These are phyloP conservation scores for Tubulanus polymorphus DNA, from an alignment of 2,888 invertebrate genomes.

Conservation along the genomic window DNA sequence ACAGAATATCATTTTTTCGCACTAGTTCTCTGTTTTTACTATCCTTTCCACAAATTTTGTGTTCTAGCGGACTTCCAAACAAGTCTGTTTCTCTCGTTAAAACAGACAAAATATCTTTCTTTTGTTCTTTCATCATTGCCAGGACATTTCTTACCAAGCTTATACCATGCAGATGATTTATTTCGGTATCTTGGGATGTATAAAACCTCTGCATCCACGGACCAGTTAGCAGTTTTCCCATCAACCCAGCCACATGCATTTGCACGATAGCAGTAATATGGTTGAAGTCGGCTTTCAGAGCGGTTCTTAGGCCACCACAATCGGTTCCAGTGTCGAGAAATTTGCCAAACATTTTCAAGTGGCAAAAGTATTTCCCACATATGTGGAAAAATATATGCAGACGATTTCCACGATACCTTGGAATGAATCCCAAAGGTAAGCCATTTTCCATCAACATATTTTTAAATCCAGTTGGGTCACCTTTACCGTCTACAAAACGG, in stretches of 20 bases:
- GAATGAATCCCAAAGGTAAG: constrained; percentile 11
- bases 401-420: constrained; percentile 15
- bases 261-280: constrained; percentile 1
- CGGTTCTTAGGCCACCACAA: constrained; percentile 10
- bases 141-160: background rate
- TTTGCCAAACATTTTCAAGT: constrained; percentile 5
- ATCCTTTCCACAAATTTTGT: too few species aligned
- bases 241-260: constrained; percentile 8
- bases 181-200: background rate
- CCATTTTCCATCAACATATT: constrained; percentile 8
- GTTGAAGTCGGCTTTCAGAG: constrained; percentile 7
- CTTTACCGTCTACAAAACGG: constrained; percentile 13
- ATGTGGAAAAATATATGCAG: constrained; percentile 15
- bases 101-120: too few species aligned
- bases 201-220: constrained; percentile 9
- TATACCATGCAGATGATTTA: constrained; percentile 6
- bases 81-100: too few species aligned
- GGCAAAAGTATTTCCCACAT: constrained; percentile 5
- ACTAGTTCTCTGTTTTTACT: too few species aligned
- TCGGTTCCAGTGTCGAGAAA: constrained; percentile 6
- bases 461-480: constrained; percentile 13
- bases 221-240: constrained; percentile 5
- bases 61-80: too few species aligned
- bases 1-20: too few species aligned
- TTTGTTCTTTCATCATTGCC: background rate